Evolutionary conservation across 2,888 invertebrate species (phyloP).

Genomic region (Brachyptera risi): DNA sequence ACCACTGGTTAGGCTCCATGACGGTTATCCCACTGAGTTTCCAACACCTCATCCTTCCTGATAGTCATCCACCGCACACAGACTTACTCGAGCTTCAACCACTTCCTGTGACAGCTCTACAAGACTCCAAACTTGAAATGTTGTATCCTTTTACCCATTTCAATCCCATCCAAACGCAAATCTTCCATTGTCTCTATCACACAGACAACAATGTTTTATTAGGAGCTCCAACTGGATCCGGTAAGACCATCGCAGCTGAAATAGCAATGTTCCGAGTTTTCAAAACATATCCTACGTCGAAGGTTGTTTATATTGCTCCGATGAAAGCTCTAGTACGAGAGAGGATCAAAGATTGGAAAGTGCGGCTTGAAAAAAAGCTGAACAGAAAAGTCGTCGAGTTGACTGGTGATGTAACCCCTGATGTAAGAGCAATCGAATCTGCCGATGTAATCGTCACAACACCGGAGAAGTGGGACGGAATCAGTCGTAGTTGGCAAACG

Average conservation of each 20-base stretch:
- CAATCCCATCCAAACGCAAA: constrained; percentile 98
- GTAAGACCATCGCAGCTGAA: constrained; percentile 98
- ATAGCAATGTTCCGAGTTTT: constrained; percentile 94
- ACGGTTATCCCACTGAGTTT: constrained; percentile 51
- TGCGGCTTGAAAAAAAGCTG: constrained; percentile 66
- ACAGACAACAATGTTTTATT: constrained; percentile 90
- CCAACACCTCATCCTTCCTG: constrained; percentile 85
- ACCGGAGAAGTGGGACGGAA: constrained; percentile 99
- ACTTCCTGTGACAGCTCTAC: constrained; percentile 76
- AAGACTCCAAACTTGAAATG: constrained; percentile 69
- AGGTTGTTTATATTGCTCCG: constrained; percentile 97
- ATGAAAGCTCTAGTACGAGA: constrained; percentile 96
- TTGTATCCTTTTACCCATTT: constrained; percentile 92
- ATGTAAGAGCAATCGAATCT: constrained; percentile 72
- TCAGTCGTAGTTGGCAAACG: constrained; percentile 97
- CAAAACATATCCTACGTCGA: constrained; percentile 69
- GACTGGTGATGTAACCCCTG: constrained; percentile 78
- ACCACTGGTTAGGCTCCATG: constrained; percentile 71
- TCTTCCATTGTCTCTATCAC: constrained; percentile 94
- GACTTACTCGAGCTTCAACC: constrained; percentile 89
- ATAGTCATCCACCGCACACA: constrained; percentile 90
- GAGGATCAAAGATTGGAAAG: constrained; percentile 92
- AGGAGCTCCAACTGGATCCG: constrained; percentile 95
- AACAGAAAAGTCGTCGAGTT: constrained; percentile 88
- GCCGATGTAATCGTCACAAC: constrained; percentile 97